Base-by-base conservation (phyloP, 2,113 vertebrate genomes). In the Prolemur simus region DNA sequence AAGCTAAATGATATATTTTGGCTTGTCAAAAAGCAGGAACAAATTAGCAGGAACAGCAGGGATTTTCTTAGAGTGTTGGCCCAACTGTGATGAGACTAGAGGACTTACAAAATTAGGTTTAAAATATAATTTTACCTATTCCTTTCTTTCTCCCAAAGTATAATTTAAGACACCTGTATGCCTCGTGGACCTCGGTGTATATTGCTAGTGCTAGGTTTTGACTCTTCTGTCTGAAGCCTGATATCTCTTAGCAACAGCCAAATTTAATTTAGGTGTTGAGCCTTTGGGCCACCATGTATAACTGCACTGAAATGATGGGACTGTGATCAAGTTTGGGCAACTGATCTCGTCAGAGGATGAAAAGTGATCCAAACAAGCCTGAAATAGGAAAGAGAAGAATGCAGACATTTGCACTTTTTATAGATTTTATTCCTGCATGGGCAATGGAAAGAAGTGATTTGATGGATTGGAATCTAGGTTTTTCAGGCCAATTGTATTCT, bases 121-220 rank as follows among this genome's bases (percentile, higher is more conserved):
- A n/a, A 83, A 85, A 87, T 63, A 37, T 96, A 56, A 81, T 95
- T 93, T 89, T 42, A 37, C 37, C 56, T 68, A 13, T 84, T 89
- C 29, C 37, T 73, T 32, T 78, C 45, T 83, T 92, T 63, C n/a
- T 89, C 17, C 39, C 15, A 18, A 76, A 80, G 21, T 45, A 42
- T 54, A 34, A 90, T 92, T 82, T 49, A 92, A 74, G 32, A 68
- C 14, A 47, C n/a, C 64, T 37, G 21, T 14, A 29, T 95, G 21
- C 66, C 5, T 68, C 39, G 17, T 77, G 83, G 88, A 45, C 81
- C 54, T 39, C 34, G 84, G 49, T 66, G 63, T 13, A 5, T 66
- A 37, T 3, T 45, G 47, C 60, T 68, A n/a, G 64, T 82, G 32
- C 60, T 71, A 58, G 64, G 12, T 82, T 83, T 68, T 87, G 81